Evolutionary conservation across 2,113 vertebrate species (phyloP), one percentile per base, ranked within the genome.

Genomic region (Sylvicapra grimmia): DNA sequence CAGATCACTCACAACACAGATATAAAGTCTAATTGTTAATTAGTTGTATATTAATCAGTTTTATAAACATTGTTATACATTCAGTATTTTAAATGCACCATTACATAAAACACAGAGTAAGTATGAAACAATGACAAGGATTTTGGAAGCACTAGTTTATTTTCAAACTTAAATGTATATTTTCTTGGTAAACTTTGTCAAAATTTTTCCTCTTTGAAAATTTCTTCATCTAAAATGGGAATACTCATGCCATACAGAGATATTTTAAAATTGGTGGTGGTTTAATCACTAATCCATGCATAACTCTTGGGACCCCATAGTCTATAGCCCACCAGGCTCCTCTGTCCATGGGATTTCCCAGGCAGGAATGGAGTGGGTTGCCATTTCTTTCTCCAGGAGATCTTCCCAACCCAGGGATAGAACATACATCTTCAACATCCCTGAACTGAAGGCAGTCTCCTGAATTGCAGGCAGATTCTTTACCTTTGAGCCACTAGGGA

Each of bases 21-120:
- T 21, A 36, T 77, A 77, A 61, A 85, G 16, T 47, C 10, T 72
- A 79, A 80, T 49, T 82, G 11, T 72, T 75, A 82, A 58, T 86
- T 63, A n/a, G n/a, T 86, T 82, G 4, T 61, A n/a, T 82, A 82
- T 87, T 87, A 53, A 91, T 58, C 25, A 86, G 29, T 87, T 88
- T 88, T 77, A 88, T 63, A 88, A 92, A 63, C 2, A 18, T 3
- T 85, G 7, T 40, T 90, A 53, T 80, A 63, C 2, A 72, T 88
- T 87, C 15, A 82, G 6, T 44, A 8, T 90, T 87, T 94, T 54
- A 59, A 29, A 75, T 84, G 14, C 1, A 15, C 5, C 54, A 8
- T 59, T 92, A 63, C 23, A 61, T 86, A 59, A 83, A 51, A 47
- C 3, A 47, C 59, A 61, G 12, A 58, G 3, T 79, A 65, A 19